Evolutionary conservation across 2,888 invertebrate species (phyloP), one percentile per base, ranked within the genome.

Genomic region (Adelognathus sp.): DNA sequence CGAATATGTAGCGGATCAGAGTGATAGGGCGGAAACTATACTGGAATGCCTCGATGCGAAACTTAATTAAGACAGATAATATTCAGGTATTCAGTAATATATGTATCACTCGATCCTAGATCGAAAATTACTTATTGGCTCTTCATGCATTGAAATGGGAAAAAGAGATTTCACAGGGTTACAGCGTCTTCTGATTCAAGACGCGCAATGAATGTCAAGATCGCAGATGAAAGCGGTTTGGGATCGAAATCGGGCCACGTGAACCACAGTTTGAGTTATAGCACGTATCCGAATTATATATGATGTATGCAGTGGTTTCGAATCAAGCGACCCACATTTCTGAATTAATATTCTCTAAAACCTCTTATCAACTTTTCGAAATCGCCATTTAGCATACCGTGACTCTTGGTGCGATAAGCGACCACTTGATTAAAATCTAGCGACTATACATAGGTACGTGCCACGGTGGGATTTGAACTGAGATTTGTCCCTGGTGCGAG

Each of bases 401-500:
- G 71, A 72, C 66, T 71, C 29, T 60, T 27, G 31, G 66, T 46
- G 46, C 58, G 64, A 64, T 71, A 36, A 18, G n/a, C 66, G 60
- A 76, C 66, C 54, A 60, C 41, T 39, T 63, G 18, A 18, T 16
- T 31, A 31, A 71, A 50, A 70, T 75, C 29, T 41, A 33, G 39
- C 3, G 7, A 24, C 50, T 60, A 24, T 70, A 74, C 29, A 14
- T 31, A 41, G 2, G 21, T 33, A 9, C 16, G 64, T 44, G 29
- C 9, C 27, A 54, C 14, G 36, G 21, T 39, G 18, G 1, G 31
- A 7, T 36, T 27, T 16, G 1, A 3, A 44, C 14, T 27, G 61
- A 61, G 44, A 77, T 24, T 29, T 33, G 66, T 50, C 36, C 72
- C 72, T 52, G 67, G 67, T 39, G 63, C 63, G 77, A 72, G 46